Base-by-base conservation (phyloP, 2,797 vertebrate genomes). In the Girardinus metallicus region DNA sequence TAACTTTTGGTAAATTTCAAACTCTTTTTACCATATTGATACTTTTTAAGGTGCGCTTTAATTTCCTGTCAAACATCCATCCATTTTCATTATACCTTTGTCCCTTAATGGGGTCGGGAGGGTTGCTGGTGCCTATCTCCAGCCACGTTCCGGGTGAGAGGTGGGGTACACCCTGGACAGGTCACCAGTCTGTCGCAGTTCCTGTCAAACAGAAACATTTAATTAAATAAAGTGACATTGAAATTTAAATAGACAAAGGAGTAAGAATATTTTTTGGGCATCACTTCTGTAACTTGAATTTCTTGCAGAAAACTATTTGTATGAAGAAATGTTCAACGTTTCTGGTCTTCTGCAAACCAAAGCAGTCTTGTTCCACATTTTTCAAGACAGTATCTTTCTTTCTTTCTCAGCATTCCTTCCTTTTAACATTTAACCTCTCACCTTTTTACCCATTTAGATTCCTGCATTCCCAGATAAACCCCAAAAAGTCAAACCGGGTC, bases 371-470 rank as follows among this genome's bases (percentile, higher is more conserved):
- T 80, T 71, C 46, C 16, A 34, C 71, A 2, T 43, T 60, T 75
- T 49, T 76, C 66, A 60, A 72, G 76, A 76, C 31, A 1, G n/a
- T 57, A 41, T 71, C 77, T 57, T 41, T 68, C 77, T 71, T 64
- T 77, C 55, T 6, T 53, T 79, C 73, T 83, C 66, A 53, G 75
- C 83, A 91, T 88, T 88, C 91, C 85, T 77, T 87, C 88, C 84
- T 87, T 83, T 84, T 36, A 81, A 91, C 91, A 86, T 89, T 87
- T 91, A 74, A 88, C 90, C 93, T 77, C 53, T 53, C 41, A 74
- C 64, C 88, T 36, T 75, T 53, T 83, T 31, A 73, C 29, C 79
- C 85, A 70, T 74, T 79, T 29, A 39, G 18, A 26, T 66, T 71
- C 77, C 70, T 55, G 47, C 82, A 74, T 85, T 83, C 72, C 34